A percentile compares a stretch with the other conserved stretches of the same genome.
Conservation (phyloP, 1,140 invertebrate species). For the Physella acuta region DNA sequence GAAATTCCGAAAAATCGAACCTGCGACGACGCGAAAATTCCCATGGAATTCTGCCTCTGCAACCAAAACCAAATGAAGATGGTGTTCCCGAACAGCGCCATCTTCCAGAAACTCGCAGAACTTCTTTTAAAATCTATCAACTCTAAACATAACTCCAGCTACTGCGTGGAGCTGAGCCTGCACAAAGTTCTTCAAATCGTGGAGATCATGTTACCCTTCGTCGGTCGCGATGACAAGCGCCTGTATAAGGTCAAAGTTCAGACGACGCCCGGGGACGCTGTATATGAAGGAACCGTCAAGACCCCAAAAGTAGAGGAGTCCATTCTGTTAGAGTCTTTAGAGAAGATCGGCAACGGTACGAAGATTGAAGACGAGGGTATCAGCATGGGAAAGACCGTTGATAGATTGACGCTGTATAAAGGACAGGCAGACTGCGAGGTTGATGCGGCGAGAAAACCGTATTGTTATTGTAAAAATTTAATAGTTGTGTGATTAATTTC, state of each 20-base stretch:
- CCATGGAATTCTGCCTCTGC: conserved; percentile 1
- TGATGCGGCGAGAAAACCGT: not conserved
- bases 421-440: not conserved
- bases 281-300: conserved; percentile 4
- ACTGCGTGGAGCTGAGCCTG: not conserved
- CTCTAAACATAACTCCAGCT: not conserved
- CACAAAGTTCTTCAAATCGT: no score
- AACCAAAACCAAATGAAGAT: not conserved
- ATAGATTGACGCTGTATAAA: not conserved
- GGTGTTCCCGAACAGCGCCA: no score
- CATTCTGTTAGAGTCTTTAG: not conserved
- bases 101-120: not conserved
- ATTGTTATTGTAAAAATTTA: not conserved
- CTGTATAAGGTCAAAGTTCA: not conserved
- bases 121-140: not conserved
- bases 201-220: no score
- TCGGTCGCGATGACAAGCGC: no score
- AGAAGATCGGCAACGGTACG: not conserved
- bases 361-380: not conserved
- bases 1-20: not conserved
- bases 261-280: not conserved
- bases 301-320: not conserved
- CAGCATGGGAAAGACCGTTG: not conserved
- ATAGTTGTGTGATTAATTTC: no score
- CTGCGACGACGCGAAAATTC: not conserved